Percentiles rank a stretch among this genome's conserved stretches.
phyloP scores from a whole-genome alignment of 2,888 invertebrate genomes.

The Loripinus fragilis region DNA sequence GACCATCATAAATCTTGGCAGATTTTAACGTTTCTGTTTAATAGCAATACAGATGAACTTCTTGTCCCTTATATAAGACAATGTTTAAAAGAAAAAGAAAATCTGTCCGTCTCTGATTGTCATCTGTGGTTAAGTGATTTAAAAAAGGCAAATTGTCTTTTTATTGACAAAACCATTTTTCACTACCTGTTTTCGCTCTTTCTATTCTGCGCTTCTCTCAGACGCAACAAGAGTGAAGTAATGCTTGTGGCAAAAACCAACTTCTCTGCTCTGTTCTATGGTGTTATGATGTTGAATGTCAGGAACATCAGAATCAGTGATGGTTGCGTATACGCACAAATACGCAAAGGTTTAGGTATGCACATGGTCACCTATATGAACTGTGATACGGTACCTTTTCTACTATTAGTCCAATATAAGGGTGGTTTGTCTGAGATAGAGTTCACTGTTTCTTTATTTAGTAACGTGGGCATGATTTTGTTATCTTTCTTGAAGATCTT shows the following conservation, averaged over 20 bases:
- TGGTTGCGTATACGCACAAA: no score
- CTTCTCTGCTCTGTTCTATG: constrained; percentile 20
- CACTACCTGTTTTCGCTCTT: not conserved
- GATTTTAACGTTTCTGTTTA: not conserved
- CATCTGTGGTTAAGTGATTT: not conserved
- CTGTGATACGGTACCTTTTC: no score
- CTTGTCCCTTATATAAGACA: constrained; percentile 10
- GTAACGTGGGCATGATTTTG: no score
- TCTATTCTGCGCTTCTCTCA: constrained; percentile 8
- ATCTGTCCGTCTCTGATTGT: not conserved
- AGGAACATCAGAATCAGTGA: no score
- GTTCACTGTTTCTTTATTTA: no score
- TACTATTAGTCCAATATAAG: no score
- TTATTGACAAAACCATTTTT: constrained; percentile 23
- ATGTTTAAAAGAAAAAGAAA: not conserved
- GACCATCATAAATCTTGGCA: constrained; percentile 28
- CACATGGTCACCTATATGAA: no score
- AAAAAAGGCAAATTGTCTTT: constrained; percentile 27
- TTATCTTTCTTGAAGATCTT: no score
- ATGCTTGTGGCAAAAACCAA: not conserved
- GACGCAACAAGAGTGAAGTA: constrained; percentile 15
- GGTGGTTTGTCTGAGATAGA: no score
- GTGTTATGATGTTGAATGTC: no score
- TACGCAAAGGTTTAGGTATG: no score
- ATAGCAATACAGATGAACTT: constrained; percentile 14